Evolutionary conservation across 2,888 invertebrate genomes (phyloP), one percentile per base, ranked within the genome.

Genomic region (Dynastes hyllus): DNA sequence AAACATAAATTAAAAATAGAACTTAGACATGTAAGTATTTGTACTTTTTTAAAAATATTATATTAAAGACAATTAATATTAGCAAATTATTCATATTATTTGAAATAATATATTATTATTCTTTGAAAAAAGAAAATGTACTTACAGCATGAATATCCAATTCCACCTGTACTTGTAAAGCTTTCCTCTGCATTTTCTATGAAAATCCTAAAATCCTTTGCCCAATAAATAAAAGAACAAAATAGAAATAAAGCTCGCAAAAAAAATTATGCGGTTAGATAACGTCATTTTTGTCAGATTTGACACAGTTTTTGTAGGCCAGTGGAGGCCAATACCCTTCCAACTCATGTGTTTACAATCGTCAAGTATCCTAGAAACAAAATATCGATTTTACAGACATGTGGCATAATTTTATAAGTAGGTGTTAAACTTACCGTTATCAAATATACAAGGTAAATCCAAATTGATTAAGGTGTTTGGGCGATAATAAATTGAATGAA

Each of bases 161-260:
- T 89, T 92, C 91, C 78, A 92, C 90, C 84, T 91, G 91, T 79
- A 92, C 88, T 85, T 92, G 90, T 82, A 92, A 91, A 80, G 90
- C 90, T 89, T 92, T 92, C 63, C 85, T 84, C 70, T 86, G 84
- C 88, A 86, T 85, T 63, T 77, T 85, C 22, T 58, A 67, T 75
- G 37, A 58, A 79, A 71, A 22, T 51, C 16, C 16, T 75, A 69
- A 69, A 51, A 53, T 22, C n/a, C 1, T 51, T 4, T 51, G 4
- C 9, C 27, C 45, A 53, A 65, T 40, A 77, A 77, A 51, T 40
- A 29, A 77, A 37, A 22, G 27, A 13, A 58, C 13, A 29, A 69
- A 77, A 58, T 67, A 65, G n/a, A 51, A 51, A 67, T 55, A 67
- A 76, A 50, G 58, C 58, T 6, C 58, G 27, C 27, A 27, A 63